A percentile compares a stretch with the other conserved stretches of the same genome.
These are phyloP conservation scores for Limonius californicus DNA, from an alignment of 1,140 invertebrate genomes.

Conservation along the genomic window DNA sequence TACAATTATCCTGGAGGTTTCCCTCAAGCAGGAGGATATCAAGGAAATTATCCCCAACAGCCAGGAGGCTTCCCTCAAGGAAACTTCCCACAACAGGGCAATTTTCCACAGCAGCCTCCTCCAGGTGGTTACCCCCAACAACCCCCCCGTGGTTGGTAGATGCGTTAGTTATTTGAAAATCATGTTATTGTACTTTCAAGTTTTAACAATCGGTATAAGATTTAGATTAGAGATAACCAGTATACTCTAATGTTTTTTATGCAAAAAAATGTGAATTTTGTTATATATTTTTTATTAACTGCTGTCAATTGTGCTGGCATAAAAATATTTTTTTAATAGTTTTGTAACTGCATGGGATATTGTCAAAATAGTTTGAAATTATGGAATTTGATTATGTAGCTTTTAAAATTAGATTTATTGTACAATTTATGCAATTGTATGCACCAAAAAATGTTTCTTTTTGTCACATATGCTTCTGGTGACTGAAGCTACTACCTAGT, in stretches of 20 bases:
- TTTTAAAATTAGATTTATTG: too few relatives aligned
- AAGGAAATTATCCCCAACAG: constrained; percentile 18
- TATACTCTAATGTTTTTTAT: neutral
- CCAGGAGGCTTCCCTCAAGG: constrained; percentile 31
- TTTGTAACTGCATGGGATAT: too few relatives aligned
- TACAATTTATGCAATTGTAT: too few relatives aligned
- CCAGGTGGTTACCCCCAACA: constrained; percentile 31
- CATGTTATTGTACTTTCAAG: too few relatives aligned
- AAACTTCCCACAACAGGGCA: constrained; percentile 32
- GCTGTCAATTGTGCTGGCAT: neutral
- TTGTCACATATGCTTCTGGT: neutral
- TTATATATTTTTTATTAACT: neutral
- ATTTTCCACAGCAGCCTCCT: constrained; percentile 37
- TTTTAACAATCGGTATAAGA: too few relatives aligned
- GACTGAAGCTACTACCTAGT: neutral
- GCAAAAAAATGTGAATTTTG: neutral
- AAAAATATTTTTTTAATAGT: neutral
- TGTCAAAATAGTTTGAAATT: too few relatives aligned
- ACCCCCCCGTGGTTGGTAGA: constrained; percentile 28
- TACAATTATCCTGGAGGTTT: constrained; percentile 50
- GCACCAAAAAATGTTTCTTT: neutral
- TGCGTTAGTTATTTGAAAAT: too few relatives aligned
- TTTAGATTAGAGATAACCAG: too few relatives aligned
- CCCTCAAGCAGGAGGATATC: constrained; percentile 44
- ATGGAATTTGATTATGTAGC: too few relatives aligned